Evolutionary conservation across 2,888 invertebrate species (phyloP), one percentile per base, ranked within the genome.

Genomic region (Invenusta paracnida): DNA sequence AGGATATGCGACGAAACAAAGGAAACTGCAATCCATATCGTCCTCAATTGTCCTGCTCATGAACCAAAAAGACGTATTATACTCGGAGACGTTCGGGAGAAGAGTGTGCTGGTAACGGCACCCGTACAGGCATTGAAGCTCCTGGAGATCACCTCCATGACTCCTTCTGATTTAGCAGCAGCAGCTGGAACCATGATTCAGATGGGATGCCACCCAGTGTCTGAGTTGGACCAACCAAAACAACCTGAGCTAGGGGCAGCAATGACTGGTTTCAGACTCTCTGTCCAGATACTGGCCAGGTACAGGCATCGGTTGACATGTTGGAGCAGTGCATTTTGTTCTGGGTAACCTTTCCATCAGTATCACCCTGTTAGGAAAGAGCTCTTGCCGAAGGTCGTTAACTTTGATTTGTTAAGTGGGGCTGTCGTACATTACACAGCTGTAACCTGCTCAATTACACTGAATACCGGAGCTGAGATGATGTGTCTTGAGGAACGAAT

Each of bases 221-320:
- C 73, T 73, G 73, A 73, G 5, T 73, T 73, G 73, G 73, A 73
- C 73, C 73, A 73, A 73, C 73, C 73, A 73, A 73, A 73, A 73
- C 73, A 5, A 48, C 17, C 5, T 48, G 48, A 17, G 17, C 48
- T 48, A 48, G 48, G 48, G 48, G 48, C 48, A 48, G 17, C 48
- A 48, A 48, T 48, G 48, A 48, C 48, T 48, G 17, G 73, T 73
- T 73, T 73, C 73, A 73, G 27, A 25, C 73, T 73, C 73, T 73
- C 73, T 73, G 73, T 48, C 48, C 48, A 48, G 48, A 48, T 48
- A 48, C 17, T 48, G 48, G 17, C 48, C 48, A 48, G 48, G 48
- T 48, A 11, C 48, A 48, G 5, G 48, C 48, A 48, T 48, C 48
- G 48, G 48, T 48, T 48, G 48, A 48, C 48, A 48, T 48, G 17